Conservation (phyloP, 2,113 vertebrate genomes). For the pig (Sus scrofa) region T2T-Sscrofa CM000812.6:160122501-160123000, state of each 20-base stretch:
- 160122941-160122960: conserved; percentile 94
- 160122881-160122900: conserved; percentile 95
- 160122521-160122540: conserved; percentile 93
- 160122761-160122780: conserved; percentile 99
- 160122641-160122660: conserved; percentile 92
- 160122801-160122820: conserved; percentile 88
- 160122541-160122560: conserved; percentile 95
- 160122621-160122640: conserved; percentile 92
- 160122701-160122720: conserved; percentile 91
- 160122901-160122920: conserved; percentile 94
- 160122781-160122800: conserved; percentile 92
- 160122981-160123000: conserved; percentile 93
- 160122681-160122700: conserved; percentile 93
- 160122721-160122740: conserved; percentile 94
- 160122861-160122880: conserved; percentile 93
- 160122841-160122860: conserved; percentile 90
- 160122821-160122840: conserved; percentile 90
- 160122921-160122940: conserved; percentile 93
- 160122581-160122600: conserved; percentile 96
- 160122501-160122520: conserved; percentile 79
- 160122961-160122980: conserved; percentile 94
- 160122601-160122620: conserved; percentile 93
- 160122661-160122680: conserved; percentile 84
- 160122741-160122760: conserved; percentile 98
- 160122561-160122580: conserved; percentile 95